Evolutionary conservation across 2,113 vertebrate species (phyloP), one percentile per base, ranked within the genome.

Genomic region (Brachypodius melanocephalos): DNA sequence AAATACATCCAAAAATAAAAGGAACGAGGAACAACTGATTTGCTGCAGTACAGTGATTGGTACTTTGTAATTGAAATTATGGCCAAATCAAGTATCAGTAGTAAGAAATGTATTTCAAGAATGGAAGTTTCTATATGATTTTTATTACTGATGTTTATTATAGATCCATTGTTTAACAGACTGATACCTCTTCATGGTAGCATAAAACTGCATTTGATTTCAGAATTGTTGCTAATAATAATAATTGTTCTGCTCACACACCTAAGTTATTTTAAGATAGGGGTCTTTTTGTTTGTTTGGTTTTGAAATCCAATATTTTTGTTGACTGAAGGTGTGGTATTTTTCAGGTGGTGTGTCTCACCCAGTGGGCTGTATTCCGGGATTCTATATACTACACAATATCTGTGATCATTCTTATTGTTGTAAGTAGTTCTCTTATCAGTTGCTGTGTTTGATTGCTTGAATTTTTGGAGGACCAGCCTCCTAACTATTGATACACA

Each of bases 301-400:
- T 40, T 95, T 69, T 34, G 54, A 57, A 85, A 52, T 89, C 0
- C 0, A 16, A 1, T 85, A 4, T 45, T 85, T 95, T 48, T 89
- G 22, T 59, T 89, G 74, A 17, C 63, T 95, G 40, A 94, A 95
- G 66, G 2, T 90, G 58, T 84, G 79, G n/a, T 63, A 43, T 86
- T 84, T 54, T 94, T 80, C 94, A 99, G 99, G 99, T 99, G 94
- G 99, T 99, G 82, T 86, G 97, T 57, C 97, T 99, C 94, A 99
- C 99, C 8, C 98, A 98, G 98, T 99, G 99, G 99, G 98, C 99
- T 1, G 98, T 99, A 89, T 99, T 98, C 97, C 98, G 99, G 52
- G 99, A 99, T 95, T 99, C 99, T 19, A 96, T 98, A 79, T 99
- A 99, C 97, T 99, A 99, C 97, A 99, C 98, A 0, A 81, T 99